Evolutionary conservation across 2,888 invertebrate species (phyloP).

Genomic region (Aplocera efformata): DNA sequence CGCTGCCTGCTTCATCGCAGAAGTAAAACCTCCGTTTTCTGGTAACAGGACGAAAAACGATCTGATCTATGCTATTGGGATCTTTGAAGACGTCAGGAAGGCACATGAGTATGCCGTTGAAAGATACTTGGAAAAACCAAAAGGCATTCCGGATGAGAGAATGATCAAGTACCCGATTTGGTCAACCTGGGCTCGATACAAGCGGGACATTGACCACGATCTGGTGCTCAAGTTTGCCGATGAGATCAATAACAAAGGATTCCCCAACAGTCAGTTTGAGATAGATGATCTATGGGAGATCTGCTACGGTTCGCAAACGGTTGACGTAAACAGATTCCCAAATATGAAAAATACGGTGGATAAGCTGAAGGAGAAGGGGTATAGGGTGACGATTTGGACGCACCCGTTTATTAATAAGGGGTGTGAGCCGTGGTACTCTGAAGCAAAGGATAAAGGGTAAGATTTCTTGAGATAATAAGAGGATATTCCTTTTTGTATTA

Average conservation of each 20-base stretch:
- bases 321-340: slow-evolving; percentile 76
- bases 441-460: slow-evolving; percentile 67
- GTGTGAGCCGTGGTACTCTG: slow-evolving; percentile 75
- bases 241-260: slow-evolving; percentile 70
- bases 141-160: slow-evolving; percentile 73
- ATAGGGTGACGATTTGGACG: slow-evolving; percentile 82
- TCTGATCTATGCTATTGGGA: slow-evolving; percentile 82
- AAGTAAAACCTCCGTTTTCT: slow-evolving; percentile 71
- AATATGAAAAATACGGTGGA: slow-evolving; percentile 72
- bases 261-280: slow-evolving; percentile 79
- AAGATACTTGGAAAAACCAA: slow-evolving; percentile 81
- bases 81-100: slow-evolving; percentile 75
- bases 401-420: slow-evolving; percentile 83
- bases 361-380: slow-evolving; percentile 63
- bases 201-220: slow-evolving; percentile 72
- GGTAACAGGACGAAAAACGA: slow-evolving; percentile 56
- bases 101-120: slow-evolving; percentile 82
- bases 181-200: slow-evolving; percentile 84
- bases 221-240: slow-evolving; percentile 72
- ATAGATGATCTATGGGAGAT: slow-evolving; percentile 85
- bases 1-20: slow-evolving; percentile 75
- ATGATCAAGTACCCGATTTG: slow-evolving; percentile 83
- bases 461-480: slow-evolving; percentile 17
- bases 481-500: too few relatives aligned
- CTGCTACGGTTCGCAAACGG: slow-evolving; percentile 81